Percentiles rank a stretch among this genome's conserved stretches.
Evolutionary conservation across 2,113 vertebrate genomes (phyloP).

Genomic region (Brienomyrus brachyistius): DNA sequence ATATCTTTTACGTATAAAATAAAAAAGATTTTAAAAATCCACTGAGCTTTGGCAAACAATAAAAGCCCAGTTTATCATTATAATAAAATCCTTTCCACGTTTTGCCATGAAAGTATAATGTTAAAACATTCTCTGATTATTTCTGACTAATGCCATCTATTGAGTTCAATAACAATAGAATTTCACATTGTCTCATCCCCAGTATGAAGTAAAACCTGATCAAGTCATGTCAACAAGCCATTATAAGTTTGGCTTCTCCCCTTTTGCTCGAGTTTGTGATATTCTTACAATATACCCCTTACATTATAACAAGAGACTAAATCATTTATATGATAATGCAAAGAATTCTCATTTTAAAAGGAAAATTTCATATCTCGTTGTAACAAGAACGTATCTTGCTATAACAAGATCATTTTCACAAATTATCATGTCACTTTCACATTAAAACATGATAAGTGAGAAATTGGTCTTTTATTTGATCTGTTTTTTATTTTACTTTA

Average conservation of each 20-base stretch:
- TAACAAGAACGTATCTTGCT: background rate
- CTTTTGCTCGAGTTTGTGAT: background rate
- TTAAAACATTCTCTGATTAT: background rate
- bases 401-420: background rate
- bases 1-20: background rate
- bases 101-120: background rate
- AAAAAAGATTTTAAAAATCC: background rate
- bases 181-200: background rate
- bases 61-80: background rate
- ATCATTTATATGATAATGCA: background rate
- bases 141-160: background rate
- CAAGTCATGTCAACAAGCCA: background rate
- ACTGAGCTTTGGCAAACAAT: background rate
- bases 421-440: background rate
- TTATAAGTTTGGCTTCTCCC: background rate
- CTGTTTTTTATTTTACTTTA: background rate
- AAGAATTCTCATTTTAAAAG: background rate
- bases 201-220: background rate
- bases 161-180: background rate
- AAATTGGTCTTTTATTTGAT: background rate
- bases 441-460: background rate
- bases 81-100: background rate
- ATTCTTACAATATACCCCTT: background rate
- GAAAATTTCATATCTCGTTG: background rate
- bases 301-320: background rate